Evolutionary conservation across 2,888 invertebrate species (phyloP).

Genomic region (Heteromurus nitidus): DNA sequence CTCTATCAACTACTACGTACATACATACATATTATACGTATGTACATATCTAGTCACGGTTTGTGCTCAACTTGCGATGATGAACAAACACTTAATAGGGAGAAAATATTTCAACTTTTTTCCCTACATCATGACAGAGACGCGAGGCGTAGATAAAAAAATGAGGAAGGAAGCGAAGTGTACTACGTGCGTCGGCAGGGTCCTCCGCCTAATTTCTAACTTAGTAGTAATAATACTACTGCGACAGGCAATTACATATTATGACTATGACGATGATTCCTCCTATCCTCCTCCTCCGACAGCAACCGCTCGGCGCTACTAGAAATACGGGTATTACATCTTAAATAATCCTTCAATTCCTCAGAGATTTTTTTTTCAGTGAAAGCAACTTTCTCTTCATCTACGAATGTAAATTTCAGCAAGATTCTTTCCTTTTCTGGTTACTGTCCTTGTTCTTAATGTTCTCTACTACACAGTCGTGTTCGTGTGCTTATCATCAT

Average conservation of each 20-base stretch:
- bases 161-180: not conserved
- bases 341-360: conserved; percentile 67
- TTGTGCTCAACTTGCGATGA: too few relatives aligned
- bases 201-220: conserved; percentile 11
- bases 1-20: not conserved
- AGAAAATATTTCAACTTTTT: not conserved
- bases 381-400: conserved; percentile 62
- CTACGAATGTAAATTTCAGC: conserved; percentile 53
- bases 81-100: not conserved
- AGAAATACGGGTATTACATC: conserved; percentile 64
- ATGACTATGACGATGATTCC: conserved; percentile 42
- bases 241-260: conserved; percentile 54
- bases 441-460: conserved; percentile 41
- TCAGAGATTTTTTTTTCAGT: conserved; percentile 59
- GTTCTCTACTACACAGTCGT: conserved; percentile 7
- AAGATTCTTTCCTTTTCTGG: conserved; percentile 21
- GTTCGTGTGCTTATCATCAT: conserved; percentile 13
- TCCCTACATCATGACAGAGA: not conserved
- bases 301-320: conserved; percentile 13
- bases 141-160: not conserved
- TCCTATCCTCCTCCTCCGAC: conserved; percentile 22
- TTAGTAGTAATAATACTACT: conserved; percentile 1
- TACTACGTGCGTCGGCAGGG: not conserved
- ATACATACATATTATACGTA: not conserved
- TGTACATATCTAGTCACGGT: too few relatives aligned